A percentile compares a stretch with the other conserved stretches of the same genome.
Evolutionary conservation across 2,888 invertebrate genomes (phyloP).

Genomic region (Leucania comma): DNA sequence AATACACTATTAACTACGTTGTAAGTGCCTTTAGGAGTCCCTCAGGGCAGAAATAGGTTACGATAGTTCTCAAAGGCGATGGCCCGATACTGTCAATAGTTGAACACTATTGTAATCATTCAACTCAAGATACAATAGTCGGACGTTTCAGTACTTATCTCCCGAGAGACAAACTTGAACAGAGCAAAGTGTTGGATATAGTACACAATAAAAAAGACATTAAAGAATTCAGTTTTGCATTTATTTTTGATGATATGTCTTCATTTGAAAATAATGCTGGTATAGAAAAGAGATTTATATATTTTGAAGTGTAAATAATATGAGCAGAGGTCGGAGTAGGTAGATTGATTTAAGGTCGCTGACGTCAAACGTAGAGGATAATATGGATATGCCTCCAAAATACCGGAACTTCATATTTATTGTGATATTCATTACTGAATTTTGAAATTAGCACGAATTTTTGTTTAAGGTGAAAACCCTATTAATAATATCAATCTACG

Average conservation of each 20-base stretch:
- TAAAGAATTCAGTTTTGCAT: conserved; percentile 9
- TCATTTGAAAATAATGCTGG: conserved; percentile 16
- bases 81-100: conserved; percentile 49
- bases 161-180: conserved; percentile 33
- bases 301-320: neutral
- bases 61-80: conserved; percentile 30
- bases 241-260: neutral
- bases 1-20: neutral
- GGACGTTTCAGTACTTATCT: conserved; percentile 42
- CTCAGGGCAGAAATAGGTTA: conserved; percentile 37
- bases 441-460: too few species aligned
- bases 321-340: too few species aligned
- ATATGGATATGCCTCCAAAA: too few species aligned
- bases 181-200: conserved; percentile 13
- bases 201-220: conserved; percentile 24
- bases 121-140: conserved; percentile 35
- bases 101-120: conserved; percentile 53
- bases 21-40: conserved; percentile 10
- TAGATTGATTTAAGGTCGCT: too few species aligned
- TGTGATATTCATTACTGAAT: too few species aligned
- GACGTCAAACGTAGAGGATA: too few species aligned
- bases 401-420: too few species aligned
- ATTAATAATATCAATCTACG: too few species aligned
- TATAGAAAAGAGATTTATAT: conserved; percentile 4
- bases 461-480: too few species aligned